phyloP scores from a whole-genome alignment of 2,888 invertebrate genomes.

The Dexiosoma caninum region DNA sequence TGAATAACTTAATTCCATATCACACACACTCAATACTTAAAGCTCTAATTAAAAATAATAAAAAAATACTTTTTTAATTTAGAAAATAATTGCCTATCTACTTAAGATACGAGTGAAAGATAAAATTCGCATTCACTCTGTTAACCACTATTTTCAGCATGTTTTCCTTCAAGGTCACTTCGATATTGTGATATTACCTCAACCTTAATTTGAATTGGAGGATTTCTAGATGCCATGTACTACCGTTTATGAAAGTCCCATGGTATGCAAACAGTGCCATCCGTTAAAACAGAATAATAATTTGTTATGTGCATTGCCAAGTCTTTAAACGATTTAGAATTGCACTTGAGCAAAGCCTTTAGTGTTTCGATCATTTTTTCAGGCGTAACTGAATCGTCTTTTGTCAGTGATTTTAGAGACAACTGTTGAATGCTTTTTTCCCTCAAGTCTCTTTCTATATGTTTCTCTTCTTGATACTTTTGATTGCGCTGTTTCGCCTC shows the following conservation, averaged over 20 bases:
- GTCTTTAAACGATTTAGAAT: slow-evolving; percentile 79
- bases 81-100: no score
- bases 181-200: no score
- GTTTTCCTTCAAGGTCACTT: no score
- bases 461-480: slow-evolving; percentile 86
- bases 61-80: no score
- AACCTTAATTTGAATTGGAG: no score
- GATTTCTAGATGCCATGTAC: slow-evolving; percentile 26
- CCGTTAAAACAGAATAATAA: slow-evolving; percentile 93
- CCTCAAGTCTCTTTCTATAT: slow-evolving; percentile 86
- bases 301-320: slow-evolving; percentile 89
- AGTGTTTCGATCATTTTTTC: slow-evolving; percentile 93
- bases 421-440: slow-evolving; percentile 83
- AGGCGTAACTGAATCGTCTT: slow-evolving; percentile 94
- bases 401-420: slow-evolving; percentile 85
- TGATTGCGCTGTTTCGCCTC: slow-evolving; percentile 81
- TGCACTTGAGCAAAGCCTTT: slow-evolving; percentile 81
- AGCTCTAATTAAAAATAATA: no score
- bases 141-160: no score
- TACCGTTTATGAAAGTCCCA: slow-evolving; percentile 84
- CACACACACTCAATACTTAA: no score
- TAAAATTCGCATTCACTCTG: no score
- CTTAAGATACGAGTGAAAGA: no score
- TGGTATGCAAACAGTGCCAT: slow-evolving; percentile 94
- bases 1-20: no score